Evolutionary conservation across 37 sponge, comb jelly and placozoan genomes (phyloP).

Genomic region (Amphimedon queenslandica): DNA sequence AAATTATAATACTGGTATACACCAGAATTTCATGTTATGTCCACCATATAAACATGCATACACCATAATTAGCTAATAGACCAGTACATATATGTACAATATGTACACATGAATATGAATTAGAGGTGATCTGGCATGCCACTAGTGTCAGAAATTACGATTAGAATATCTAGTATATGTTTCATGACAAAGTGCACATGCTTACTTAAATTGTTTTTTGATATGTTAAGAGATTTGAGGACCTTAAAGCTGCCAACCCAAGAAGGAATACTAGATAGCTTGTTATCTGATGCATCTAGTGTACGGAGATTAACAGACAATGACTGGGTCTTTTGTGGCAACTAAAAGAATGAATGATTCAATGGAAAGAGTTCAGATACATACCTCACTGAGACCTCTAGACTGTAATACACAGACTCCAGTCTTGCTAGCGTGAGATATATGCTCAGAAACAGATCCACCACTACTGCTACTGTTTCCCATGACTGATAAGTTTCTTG

Average conservation of each 20-base stretch:
- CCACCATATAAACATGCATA: too few species aligned
- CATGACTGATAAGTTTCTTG: conserved; percentile 9
- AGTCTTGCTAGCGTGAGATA: conserved; percentile 64
- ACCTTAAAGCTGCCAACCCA: conserved; percentile 41
- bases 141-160: too few species aligned
- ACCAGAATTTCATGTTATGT: too few species aligned
- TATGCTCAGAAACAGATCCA: conserved; percentile 26
- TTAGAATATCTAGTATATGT: too few species aligned
- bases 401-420: conserved; percentile 65
- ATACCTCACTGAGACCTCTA: conserved; percentile 42
- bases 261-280: conserved; percentile 36
- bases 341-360: conserved; percentile 9
- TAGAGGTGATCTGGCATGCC: too few species aligned
- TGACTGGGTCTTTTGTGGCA: conserved; percentile 27
- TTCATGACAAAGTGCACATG: too few species aligned
- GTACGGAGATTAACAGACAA: conserved; percentile 46
- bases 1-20: too few species aligned
- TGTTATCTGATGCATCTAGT: conserved; percentile 70
- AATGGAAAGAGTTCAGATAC: too few species aligned
- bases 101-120: too few species aligned
- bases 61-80: too few species aligned
- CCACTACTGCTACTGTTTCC: conserved; percentile 18
- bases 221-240: conserved; percentile 44
- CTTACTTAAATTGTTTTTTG: conserved; percentile 62
- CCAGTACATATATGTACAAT: too few species aligned